Conservation (phyloP, 2,888 invertebrate species). For the Lasioglossum marginatum region DNA sequence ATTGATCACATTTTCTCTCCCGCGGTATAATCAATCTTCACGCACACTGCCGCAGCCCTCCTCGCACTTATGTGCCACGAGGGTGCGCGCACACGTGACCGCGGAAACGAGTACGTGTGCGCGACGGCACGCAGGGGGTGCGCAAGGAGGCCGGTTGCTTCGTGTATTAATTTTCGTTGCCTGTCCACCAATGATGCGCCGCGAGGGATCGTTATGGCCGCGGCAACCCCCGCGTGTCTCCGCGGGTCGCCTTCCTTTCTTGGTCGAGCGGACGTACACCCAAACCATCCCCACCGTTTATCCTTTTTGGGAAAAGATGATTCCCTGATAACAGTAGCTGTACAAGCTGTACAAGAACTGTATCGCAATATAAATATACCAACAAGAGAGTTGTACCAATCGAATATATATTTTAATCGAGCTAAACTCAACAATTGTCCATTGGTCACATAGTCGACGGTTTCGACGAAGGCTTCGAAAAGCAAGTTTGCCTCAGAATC, state of each 20-base stretch:
- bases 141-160: slow-evolving; percentile 81
- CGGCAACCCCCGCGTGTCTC: slow-evolving; percentile 60
- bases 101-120: slow-evolving; percentile 62
- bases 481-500: too few relatives aligned
- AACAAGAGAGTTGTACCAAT: not conserved
- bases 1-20: slow-evolving; percentile 85
- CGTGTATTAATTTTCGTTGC: slow-evolving; percentile 82
- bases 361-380: not conserved
- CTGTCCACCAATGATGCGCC: slow-evolving; percentile 73
- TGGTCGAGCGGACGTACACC: slow-evolving; percentile 1
- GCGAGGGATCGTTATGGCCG: slow-evolving; percentile 73
- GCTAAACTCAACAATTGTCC: too few relatives aligned
- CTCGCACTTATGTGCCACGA: slow-evolving; percentile 72
- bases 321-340: not conserved
- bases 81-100: slow-evolving; percentile 55
- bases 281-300: not conserved
- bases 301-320: not conserved
- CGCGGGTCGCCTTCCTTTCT: slow-evolving; percentile 50
- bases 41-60: slow-evolving; percentile 76
- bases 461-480: not conserved
- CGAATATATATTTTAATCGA: not conserved
- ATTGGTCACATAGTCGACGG: not conserved
- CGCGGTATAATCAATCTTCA: slow-evolving; percentile 84
- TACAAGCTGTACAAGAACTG: too few relatives aligned
- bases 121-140: slow-evolving; percentile 60